A percentile compares a stretch with the other conserved stretches of the same genome.
phyloP scores from a whole-genome alignment of 2,113 vertebrate species.

The Rhizomys pruinosus region DNA sequence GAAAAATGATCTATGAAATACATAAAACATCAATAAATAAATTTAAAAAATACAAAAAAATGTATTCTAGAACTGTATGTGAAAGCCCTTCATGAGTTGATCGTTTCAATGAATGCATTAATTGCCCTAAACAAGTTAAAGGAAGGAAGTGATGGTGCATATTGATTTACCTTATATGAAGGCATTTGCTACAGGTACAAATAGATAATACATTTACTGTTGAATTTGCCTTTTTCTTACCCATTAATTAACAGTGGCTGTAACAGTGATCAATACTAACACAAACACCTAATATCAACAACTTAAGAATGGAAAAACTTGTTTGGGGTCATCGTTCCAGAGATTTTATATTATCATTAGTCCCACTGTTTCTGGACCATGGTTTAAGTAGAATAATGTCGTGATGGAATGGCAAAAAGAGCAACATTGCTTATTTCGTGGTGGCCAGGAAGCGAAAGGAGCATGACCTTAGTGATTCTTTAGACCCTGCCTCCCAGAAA shows the following conservation, averaged over 20 bases:
- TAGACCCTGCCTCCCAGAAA: not conserved
- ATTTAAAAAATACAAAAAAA: too few species aligned
- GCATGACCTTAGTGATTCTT: not conserved
- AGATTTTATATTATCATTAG: not conserved
- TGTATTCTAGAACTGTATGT: not conserved
- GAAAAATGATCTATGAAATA: too few species aligned
- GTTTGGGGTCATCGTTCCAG: not conserved
- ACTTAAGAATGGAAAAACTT: not conserved
- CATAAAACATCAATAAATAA: too few species aligned
- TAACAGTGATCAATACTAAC: not conserved
- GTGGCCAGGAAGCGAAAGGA: not conserved
- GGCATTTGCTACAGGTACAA: not conserved
- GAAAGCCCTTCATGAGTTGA: not conserved
- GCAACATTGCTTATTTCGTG: not conserved
- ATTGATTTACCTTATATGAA: not conserved
- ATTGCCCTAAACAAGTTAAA: not conserved
- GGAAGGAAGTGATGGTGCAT: not conserved
- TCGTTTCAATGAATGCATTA: not conserved
- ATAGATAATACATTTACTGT: not conserved
- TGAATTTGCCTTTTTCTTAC: not conserved
- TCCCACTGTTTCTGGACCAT: not conserved
- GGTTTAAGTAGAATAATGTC: not conserved
- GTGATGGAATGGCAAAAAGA: not conserved
- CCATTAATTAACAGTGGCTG: not conserved
- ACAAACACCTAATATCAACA: not conserved